These are phyloP conservation scores for Varecia variegata DNA, from an alignment of 2,797 vertebrate genomes.

Conservation along the genomic window DNA sequence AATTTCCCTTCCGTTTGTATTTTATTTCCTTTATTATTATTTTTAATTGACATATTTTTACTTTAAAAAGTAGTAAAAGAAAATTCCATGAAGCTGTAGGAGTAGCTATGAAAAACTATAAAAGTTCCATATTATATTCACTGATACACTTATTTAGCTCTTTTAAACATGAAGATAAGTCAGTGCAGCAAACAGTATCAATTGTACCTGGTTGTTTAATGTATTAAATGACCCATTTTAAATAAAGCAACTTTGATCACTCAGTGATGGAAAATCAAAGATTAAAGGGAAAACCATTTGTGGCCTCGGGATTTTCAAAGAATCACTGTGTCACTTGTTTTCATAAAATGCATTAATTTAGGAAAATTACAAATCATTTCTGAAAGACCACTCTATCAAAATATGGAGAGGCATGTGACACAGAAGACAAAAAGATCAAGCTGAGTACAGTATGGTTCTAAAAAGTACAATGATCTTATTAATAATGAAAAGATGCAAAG, in stretches of 20 bases:
- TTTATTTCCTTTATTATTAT: neutral
- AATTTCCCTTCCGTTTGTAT: neutral
- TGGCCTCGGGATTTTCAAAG: conserved; percentile 82
- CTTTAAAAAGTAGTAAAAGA: neutral
- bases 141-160: neutral
- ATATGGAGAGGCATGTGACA: conserved; percentile 61
- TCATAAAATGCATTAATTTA: conserved; percentile 82
- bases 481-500: conserved; percentile 78
- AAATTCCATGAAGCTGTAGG: neutral
- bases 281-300: conserved; percentile 75
- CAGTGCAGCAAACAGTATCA: neutral
- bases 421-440: conserved; percentile 73
- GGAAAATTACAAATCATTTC: conserved; percentile 80
- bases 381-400: conserved; percentile 76
- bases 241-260: conserved; percentile 81
- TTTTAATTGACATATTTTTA: neutral
- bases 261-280: conserved; percentile 76
- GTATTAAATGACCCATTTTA: conserved; percentile 77
- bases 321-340: conserved; percentile 79
- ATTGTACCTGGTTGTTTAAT: conserved; percentile 35
- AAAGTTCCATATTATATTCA: neutral
- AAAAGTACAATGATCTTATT: conserved; percentile 71
- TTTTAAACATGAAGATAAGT: conserved; percentile 41
- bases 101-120: neutral
- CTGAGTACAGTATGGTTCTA: neutral